phyloP scores from a whole-genome alignment of 2,113 vertebrate genomes.

The Sylvietta virens region DNA sequence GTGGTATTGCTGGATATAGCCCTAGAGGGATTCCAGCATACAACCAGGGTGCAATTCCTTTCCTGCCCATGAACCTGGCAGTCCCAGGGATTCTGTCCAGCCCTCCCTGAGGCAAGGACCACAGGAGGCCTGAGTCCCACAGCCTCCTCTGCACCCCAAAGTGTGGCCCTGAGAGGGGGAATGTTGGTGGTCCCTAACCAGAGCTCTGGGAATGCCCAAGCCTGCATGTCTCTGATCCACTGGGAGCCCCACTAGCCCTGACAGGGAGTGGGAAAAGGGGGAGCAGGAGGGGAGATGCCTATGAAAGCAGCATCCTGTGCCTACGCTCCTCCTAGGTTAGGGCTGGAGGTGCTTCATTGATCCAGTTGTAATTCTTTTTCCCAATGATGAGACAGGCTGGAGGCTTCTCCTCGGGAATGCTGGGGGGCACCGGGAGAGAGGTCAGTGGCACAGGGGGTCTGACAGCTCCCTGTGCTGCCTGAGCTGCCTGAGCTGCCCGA shows the following conservation, averaged over 20 bases:
- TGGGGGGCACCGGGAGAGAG: neutral
- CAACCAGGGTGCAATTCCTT: neutral
- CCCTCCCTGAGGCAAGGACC: neutral
- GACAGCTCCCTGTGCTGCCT: neutral
- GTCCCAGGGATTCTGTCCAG: neutral
- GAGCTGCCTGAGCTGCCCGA: neutral
- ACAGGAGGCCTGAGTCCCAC: neutral
- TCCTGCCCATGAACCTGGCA: neutral
- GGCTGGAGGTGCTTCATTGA: neutral
- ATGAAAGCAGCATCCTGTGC: neutral
- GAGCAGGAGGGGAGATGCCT: neutral
- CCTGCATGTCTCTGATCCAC: neutral
- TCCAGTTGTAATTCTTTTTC: neutral
- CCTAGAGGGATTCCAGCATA: neutral
- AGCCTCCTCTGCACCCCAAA: neutral
- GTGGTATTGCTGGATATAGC: neutral
- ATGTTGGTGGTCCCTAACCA: neutral
- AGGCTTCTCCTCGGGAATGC: neutral
- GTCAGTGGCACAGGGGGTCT: neutral
- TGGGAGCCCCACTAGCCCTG: neutral
- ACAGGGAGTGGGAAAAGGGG: neutral
- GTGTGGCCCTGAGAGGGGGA: neutral
- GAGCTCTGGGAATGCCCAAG: neutral
- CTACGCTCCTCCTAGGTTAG: neutral
- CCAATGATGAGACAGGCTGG: neutral